A percentile compares a stretch with the other conserved stretches of the same genome.
These are phyloP conservation scores for Ailurus styani DNA, from an alignment of 2,113 vertebrate genomes.

Conservation along the genomic window DNA sequence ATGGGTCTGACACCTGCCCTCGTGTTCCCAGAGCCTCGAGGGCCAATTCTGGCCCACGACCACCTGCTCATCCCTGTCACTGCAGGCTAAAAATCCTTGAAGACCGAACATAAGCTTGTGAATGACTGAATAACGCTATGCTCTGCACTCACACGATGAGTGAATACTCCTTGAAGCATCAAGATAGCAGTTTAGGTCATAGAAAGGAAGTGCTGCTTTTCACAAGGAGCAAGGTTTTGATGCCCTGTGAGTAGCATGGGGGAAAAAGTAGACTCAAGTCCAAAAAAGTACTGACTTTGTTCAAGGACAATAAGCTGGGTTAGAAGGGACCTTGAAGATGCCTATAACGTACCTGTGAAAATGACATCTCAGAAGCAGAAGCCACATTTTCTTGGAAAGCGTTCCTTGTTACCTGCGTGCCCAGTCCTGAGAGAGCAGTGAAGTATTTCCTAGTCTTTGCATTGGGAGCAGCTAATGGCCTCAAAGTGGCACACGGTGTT, in stretches of 20 bases:
- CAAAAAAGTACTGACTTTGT: neutral
- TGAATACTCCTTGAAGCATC: too few relatives aligned
- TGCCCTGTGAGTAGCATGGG: neutral
- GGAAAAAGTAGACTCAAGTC: neutral
- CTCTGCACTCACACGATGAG: fast-evolving
- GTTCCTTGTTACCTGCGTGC: neutral
- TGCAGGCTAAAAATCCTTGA: neutral
- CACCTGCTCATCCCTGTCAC: neutral
- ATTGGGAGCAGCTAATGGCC: neutral
- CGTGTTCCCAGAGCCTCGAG: neutral
- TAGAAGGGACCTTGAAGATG: neutral
- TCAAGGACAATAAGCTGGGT: neutral
- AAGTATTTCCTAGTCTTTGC: neutral
- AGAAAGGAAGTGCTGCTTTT: neutral
- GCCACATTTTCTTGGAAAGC: too few relatives aligned
- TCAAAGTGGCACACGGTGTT: neutral
- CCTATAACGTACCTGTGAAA: neutral
- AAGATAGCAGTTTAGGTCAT: neutral
- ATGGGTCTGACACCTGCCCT: neutral
- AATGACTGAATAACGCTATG: fast-evolving
- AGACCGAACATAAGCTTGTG: neutral
- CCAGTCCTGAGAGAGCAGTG: too few relatives aligned
- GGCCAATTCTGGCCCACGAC: neutral
- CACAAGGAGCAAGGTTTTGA: neutral
- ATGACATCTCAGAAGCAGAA: neutral